Conservation (phyloP, 1,140 invertebrate species). For the Hermetia illucens region DNA sequence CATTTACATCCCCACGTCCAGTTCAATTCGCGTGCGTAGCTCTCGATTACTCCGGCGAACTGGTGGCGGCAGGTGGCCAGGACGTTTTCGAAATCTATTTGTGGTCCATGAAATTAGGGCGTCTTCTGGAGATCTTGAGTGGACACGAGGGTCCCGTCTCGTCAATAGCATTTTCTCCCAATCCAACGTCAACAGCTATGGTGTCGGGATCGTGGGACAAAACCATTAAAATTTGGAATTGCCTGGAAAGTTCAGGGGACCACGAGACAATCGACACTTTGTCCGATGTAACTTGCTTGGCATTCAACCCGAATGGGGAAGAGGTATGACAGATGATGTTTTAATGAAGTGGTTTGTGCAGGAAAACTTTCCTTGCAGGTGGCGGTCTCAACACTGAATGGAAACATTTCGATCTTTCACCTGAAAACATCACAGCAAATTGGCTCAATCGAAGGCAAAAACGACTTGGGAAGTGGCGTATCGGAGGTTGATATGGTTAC, state of each 20-base stretch:
- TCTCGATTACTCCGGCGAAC: conserved; percentile 75
- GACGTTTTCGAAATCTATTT: conserved; percentile 91
- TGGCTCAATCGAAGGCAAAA: conserved; percentile 69
- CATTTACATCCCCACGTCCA: conserved; percentile 76
- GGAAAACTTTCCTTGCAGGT: conserved; percentile 35
- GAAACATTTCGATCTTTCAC: conserved; percentile 78
- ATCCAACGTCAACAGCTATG: conserved; percentile 51
- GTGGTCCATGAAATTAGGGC: conserved; percentile 88
- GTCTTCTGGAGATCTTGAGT: conserved; percentile 74
- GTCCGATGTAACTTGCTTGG: conserved; percentile 71
- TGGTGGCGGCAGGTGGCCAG: conserved; percentile 84
- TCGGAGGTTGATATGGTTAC: conserved; percentile 76
- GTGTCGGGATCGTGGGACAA: conserved; percentile 91
- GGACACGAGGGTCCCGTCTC: conserved; percentile 89
- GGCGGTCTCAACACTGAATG: conserved; percentile 81
- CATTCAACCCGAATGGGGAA: conserved; percentile 76
- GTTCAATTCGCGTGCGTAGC: conserved; percentile 89
- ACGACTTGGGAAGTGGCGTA: conserved; percentile 73
- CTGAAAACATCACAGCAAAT: conserved; percentile 52
- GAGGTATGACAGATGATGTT: conserved; percentile 35
- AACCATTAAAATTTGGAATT: conserved; percentile 82
- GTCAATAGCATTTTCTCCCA: conserved; percentile 67
- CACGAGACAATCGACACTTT: conserved; percentile 69
- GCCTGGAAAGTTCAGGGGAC: conserved; percentile 57
- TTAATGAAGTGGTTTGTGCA: background rate